Percentiles rank a stretch among this genome's conserved stretches.
phyloP scores from a whole-genome alignment of 1,140 invertebrate genomes.

The Chionoecetes opilio region DNA sequence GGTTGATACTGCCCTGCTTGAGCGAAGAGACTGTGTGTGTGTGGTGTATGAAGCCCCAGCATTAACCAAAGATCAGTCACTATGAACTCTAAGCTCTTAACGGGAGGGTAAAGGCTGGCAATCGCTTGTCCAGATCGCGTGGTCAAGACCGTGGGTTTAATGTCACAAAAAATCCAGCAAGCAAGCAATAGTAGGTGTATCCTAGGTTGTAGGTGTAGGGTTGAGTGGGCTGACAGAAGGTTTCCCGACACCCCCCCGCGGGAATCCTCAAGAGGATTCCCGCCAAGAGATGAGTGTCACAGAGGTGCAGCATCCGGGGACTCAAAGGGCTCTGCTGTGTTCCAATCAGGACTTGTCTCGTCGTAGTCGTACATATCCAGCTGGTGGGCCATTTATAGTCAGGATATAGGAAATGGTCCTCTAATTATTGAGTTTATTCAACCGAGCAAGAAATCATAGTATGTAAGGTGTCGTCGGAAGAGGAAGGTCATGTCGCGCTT shows the following conservation, averaged over 20 bases:
- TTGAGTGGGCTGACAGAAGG: background rate
- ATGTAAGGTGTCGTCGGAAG: background rate
- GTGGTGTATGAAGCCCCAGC: background rate
- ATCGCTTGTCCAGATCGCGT: too few relatives aligned
- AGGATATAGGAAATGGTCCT: background rate
- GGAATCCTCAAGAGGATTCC: background rate
- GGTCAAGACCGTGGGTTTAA: too few relatives aligned
- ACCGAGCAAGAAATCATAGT: background rate
- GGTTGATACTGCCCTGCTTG: too few relatives aligned
- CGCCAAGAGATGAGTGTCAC: background rate
- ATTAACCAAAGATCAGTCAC: too few relatives aligned
- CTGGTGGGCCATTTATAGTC: background rate
- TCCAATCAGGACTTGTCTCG: background rate
- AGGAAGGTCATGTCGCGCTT: background rate
- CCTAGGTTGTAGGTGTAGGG: too few relatives aligned
- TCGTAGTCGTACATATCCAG: background rate
- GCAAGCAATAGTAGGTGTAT: background rate
- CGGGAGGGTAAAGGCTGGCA: too few relatives aligned
- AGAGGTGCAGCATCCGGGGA: background rate
- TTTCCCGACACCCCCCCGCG: background rate
- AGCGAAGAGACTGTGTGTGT: too few relatives aligned
- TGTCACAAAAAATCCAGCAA: background rate
- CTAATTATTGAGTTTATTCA: background rate
- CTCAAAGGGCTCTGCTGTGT: background rate
- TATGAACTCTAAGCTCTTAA: too few relatives aligned